These are phyloP conservation scores for Phytoseiulus persimilis DNA, from an alignment of 2,888 invertebrate genomes.

Conservation along the genomic window DNA sequence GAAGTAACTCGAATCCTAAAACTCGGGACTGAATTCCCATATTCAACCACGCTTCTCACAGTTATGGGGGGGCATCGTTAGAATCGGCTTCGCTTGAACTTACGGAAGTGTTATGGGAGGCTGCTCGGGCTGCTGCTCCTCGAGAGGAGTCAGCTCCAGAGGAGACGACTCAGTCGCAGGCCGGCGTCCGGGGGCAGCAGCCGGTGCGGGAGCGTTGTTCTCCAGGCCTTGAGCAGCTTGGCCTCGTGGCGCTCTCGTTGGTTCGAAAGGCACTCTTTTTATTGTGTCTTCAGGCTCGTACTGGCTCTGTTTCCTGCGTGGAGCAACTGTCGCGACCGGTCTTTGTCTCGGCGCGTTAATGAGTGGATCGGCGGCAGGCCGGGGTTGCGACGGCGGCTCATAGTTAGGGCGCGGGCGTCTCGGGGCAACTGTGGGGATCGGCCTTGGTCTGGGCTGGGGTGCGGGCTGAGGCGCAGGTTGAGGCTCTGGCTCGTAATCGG, in stretches of 20 bases:
- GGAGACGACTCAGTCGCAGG: background rate
- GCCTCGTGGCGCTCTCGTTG: constrained; percentile 24
- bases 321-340: background rate
- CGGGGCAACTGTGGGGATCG: constrained; percentile 1
- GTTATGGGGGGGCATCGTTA: background rate
- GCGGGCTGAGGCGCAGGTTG: constrained; percentile 11
- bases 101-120: constrained; percentile 14
- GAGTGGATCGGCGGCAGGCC: background rate
- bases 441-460: background rate
- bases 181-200: background rate
- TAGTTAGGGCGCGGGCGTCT: constrained; percentile 6
- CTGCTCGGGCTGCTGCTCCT: constrained; percentile 12
- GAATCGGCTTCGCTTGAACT: background rate
- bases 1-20: too few species aligned
- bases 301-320: background rate
- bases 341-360: background rate
- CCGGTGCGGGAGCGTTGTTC: background rate
- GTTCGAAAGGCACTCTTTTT: constrained; percentile 5
- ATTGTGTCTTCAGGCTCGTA: background rate
- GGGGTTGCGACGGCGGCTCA: constrained; percentile 8
- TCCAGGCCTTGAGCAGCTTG: background rate
- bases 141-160: background rate
- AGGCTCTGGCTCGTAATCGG: background rate
- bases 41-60: too few species aligned
- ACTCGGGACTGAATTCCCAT: too few species aligned